Base-by-base conservation (phyloP, 2,888 invertebrate genomes). In the Aspidiotus destructor region DNA sequence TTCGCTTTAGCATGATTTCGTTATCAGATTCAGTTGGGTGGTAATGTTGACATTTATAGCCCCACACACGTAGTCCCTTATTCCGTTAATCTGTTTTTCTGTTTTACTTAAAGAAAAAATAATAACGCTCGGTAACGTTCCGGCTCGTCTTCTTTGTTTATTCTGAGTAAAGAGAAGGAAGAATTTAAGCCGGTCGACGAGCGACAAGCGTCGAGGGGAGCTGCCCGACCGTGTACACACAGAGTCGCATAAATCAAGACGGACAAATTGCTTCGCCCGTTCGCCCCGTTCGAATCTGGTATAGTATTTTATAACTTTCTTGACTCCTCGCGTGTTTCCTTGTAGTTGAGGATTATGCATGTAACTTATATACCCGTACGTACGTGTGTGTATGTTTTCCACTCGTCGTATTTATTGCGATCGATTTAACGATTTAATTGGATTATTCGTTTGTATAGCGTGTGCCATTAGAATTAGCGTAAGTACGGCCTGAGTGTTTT, bases 31-130 rank as follows among this genome's bases (percentile, higher is more conserved):
- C 65, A 65, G 57, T 65, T 55, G 65, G 65, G 65, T 65, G 65
- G 65, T 57, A 65, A 65, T 65, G 65, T 65, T 65, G 65, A 65
- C 65, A 65, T 65, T 65, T 65, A 65, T 65, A 65, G 65, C 65
- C 65, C 65, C 65, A 65, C 65, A 65, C 65, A 65, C 65, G 65
- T 65, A 65, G 65, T 65, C 65, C 65, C 65, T 65, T 65, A 42
- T 57, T 57, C 65, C 44, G 55, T 65, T 65, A 65, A 65, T 65
- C 57, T 57, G 65, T 65, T 65, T 65, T 57, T 65, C 65, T 65
- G 65, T 55, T 65, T 65, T 65, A 57, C 48, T 48, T 48, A 11
- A 11, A 48, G 48, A 48, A 48, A 28, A 48, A 48, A 48, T 48
- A 48, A 48, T 48, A 48, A 48, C 28, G 28, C 28, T 28, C 28